Percentiles rank a stretch among this genome's conserved stretches.
Evolutionary conservation across 2,888 invertebrate species (phyloP).

Genomic region (Julus scandinavius): DNA sequence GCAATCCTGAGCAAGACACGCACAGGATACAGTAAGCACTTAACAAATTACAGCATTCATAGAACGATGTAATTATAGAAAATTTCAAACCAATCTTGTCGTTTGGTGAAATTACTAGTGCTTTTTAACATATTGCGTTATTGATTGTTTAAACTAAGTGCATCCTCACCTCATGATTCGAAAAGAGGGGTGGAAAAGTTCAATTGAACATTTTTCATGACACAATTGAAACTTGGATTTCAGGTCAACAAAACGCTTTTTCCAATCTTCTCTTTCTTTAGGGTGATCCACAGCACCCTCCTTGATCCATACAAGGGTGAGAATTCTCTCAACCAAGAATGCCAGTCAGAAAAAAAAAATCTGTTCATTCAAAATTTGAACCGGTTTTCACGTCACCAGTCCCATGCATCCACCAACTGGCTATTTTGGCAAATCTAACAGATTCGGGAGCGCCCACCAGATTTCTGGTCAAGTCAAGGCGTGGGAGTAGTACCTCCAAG

Average conservation of each 20-base stretch:
- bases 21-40: neutral
- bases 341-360: no score
- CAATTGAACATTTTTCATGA: neutral
- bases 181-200: neutral
- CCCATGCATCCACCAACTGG: neutral
- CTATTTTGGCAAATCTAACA: neutral
- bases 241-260: no score
- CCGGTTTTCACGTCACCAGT: neutral
- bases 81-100: neutral
- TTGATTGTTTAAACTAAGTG: neutral
- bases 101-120: neutral
- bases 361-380: neutral
- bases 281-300: no score
- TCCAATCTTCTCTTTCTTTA: no score
- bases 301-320: no score
- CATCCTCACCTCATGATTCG: neutral
- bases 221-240: no score
- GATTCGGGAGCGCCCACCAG: neutral
- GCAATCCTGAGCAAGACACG: neutral
- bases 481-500: neutral
- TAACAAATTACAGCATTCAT: constrained; percentile 27
- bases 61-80: neutral
- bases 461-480: neutral
- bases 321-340: no score
- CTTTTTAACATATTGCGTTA: neutral